Evolutionary conservation across 2,797 vertebrate species (phyloP), one percentile per base, ranked within the genome.

Genomic region (Chloroceryle amazona): DNA sequence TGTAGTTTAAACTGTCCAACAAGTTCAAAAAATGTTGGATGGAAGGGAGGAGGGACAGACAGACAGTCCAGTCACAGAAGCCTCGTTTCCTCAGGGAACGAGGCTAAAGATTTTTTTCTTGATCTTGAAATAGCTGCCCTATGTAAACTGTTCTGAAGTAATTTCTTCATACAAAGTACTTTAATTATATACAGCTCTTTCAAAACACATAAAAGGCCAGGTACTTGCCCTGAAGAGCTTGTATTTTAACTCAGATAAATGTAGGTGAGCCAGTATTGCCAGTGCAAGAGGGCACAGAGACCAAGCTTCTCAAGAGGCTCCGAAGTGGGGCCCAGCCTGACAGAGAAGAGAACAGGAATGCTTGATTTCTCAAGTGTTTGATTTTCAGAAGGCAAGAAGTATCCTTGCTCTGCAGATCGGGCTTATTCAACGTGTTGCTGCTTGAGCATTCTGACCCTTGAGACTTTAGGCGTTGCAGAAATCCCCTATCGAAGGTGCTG

Each of bases 41-140:
- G 71, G 94, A 90, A 93, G 83, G 81, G 66, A 96, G 80, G 86
- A 96, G 90, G 96, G 96, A 94, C 90, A 95, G 91, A 46, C 93
- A 96, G 91, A 74, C 91, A 82, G 93, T 92, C 81, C 95, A 89
- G 92, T 92, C 92, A 81, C 78, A 95, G 93, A 96, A 94, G 92
- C 71, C 76, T 89, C 63, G 70, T 85, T 96, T 93, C 96, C 92
- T 96, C 73, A 1, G 96, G 96, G 83, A 96, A 89, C 46, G 21
- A 66, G 90, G 90, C 76, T 96, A 84, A 96, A 92, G 79, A 96
- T 95, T 94, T 96, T 95, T 95, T 96, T 89, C 96, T 97, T 96
- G 88, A 97, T 96, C 94, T 95, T 92, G 93, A 96, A 97, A 97
- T 92, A 96, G 88, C 81, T 96, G 95, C 94, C 96, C 95, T 94